These are phyloP conservation scores for Riparia riparia DNA, from an alignment of 2,113 vertebrate species.

Conservation along the genomic window DNA sequence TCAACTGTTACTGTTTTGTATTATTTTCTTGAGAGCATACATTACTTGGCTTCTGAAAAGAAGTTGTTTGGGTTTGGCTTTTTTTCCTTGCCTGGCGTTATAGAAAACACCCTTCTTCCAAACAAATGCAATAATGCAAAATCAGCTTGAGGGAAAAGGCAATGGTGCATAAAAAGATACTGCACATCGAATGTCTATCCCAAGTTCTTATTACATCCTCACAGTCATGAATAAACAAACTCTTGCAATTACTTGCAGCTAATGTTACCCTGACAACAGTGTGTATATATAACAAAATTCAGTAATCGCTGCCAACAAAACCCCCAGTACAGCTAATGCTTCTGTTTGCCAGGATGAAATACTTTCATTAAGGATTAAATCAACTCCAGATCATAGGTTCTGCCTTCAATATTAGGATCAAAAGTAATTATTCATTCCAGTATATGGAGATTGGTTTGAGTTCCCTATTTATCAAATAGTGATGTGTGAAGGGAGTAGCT, in stretches of 20 bases:
- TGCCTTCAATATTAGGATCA: not conserved
- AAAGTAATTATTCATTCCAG: not conserved
- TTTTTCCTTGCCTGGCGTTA: not conserved
- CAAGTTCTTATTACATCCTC: slow-evolving; percentile 5
- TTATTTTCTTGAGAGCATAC: not conserved
- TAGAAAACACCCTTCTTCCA: not conserved
- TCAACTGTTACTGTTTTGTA: not conserved
- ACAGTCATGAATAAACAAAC: slow-evolving; percentile 37
- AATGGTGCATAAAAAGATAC: not conserved
- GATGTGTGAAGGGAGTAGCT: not conserved
- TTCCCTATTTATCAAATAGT: not conserved
- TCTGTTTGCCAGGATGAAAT: slow-evolving; percentile 32
- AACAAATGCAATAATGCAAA: not conserved
- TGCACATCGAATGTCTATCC: not conserved
- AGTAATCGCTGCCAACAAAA: slow-evolving; percentile 27
- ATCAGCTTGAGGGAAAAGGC: not conserved
- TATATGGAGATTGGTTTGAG: not conserved
- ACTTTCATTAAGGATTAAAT: slow-evolving; percentile 28
- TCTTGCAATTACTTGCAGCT: slow-evolving; percentile 12
- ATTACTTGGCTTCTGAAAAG: slow-evolving; percentile 3
- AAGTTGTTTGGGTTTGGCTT: not conserved
- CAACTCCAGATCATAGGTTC: not conserved
- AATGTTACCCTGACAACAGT: slow-evolving; percentile 44
- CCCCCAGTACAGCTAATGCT: not conserved
- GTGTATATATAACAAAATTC: slow-evolving; percentile 37